Conservation (phyloP, 1,140 invertebrate genomes). For the Caenorhabditis tropicalis region DNA sequence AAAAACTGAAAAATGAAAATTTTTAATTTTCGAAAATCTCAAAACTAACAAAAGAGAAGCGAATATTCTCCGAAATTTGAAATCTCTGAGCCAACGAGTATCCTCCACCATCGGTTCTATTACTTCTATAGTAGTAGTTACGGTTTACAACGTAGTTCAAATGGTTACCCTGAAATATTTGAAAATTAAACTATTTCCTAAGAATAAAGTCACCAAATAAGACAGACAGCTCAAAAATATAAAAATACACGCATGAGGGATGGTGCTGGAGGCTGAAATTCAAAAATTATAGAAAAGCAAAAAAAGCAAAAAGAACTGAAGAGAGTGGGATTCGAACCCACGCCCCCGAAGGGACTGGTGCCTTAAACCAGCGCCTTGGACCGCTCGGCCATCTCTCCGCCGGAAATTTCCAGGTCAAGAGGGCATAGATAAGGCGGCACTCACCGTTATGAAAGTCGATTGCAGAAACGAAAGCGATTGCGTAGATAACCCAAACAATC, state of each 20-base stretch:
- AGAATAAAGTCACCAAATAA: not conserved
- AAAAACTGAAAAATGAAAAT: not conserved
- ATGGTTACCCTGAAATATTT: not conserved
- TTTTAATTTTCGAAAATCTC: too few species aligned
- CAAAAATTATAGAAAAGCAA: not conserved
- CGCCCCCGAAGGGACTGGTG: conserved; percentile 92
- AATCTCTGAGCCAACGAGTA: not conserved
- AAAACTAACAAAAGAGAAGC: conserved; percentile 11
- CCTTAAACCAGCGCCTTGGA: conserved; percentile 99
- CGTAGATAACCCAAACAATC: not conserved
- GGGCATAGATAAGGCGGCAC: not conserved
- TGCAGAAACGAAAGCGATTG: not conserved
- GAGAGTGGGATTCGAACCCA: conserved; percentile 72
- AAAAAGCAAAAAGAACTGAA: conserved; percentile 46
- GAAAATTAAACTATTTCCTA: not conserved
- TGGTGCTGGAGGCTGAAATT: not conserved
- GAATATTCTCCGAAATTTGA: conserved; percentile 16
- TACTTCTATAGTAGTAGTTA: conserved; percentile 2
- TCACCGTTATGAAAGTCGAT: not conserved
- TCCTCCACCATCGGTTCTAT: not conserved
- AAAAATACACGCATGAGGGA: not conserved
- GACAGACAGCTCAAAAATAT: not conserved
- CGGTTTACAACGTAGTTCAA: not conserved
- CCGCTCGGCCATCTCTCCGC: conserved; percentile 91
- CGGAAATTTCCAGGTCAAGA: not conserved